Evolutionary conservation across 1,140 invertebrate genomes (phyloP).

Genomic region (Octopus bimaculoides): DNA sequence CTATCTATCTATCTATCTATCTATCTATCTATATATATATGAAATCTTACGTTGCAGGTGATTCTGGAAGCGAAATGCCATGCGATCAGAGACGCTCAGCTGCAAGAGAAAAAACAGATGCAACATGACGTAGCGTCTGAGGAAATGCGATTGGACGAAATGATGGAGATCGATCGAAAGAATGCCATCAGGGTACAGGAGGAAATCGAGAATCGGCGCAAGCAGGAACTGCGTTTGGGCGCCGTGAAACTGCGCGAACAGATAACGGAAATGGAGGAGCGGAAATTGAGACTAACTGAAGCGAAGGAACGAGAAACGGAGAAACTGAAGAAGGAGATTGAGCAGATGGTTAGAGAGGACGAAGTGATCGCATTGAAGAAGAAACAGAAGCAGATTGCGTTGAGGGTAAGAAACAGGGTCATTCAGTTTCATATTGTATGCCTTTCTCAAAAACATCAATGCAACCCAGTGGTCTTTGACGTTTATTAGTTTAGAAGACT

Average conservation of each 20-base stretch:
- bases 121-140: constrained; percentile 52
- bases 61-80: constrained; percentile 59
- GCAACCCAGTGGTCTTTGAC: no score
- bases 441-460: no score
- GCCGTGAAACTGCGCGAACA: constrained; percentile 55
- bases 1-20: no score
- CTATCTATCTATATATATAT: background rate
- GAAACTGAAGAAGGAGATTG: constrained; percentile 54
- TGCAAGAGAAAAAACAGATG: constrained; percentile 55
- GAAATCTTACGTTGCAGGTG: constrained; percentile 34
- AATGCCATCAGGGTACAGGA: constrained; percentile 55
- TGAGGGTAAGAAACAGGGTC: constrained; percentile 36
- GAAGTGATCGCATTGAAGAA: constrained; percentile 42
- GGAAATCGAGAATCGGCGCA: constrained; percentile 53
- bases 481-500: no score
- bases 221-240: constrained; percentile 51
- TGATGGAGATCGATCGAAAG: constrained; percentile 58
- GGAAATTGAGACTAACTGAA: constrained; percentile 52
- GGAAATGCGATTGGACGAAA: constrained; percentile 53
- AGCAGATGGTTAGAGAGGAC: constrained; percentile 56
- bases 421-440: no score
- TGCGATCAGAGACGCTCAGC: constrained; percentile 58
- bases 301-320: constrained; percentile 57
- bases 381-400: constrained; percentile 42
- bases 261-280: constrained; percentile 56